phyloP scores from a whole-genome alignment of 2,113 vertebrate species.

The rabbit (Oryctolagus cuniculus) region DNA sequence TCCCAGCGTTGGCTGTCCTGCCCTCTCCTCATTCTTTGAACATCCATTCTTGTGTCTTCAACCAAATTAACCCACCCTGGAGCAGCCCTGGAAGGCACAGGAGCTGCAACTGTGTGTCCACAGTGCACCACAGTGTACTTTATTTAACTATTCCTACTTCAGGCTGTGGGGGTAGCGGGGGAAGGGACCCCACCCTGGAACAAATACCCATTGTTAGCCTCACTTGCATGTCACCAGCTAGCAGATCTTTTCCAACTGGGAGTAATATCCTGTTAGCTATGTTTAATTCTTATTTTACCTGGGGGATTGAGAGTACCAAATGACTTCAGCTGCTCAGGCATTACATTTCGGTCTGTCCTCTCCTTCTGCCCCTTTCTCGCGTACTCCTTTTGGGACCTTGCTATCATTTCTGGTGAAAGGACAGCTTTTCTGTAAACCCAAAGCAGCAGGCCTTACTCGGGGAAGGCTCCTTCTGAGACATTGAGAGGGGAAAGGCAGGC shows the following conservation, averaged over 20 bases:
- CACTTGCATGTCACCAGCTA: slow-evolving; percentile 76
- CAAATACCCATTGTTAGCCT: slow-evolving; percentile 77
- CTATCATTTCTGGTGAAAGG: slow-evolving; percentile 48
- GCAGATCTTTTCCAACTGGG: slow-evolving; percentile 77
- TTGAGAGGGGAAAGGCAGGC: neutral
- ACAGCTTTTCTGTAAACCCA: slow-evolving; percentile 41
- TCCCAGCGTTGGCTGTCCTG: slow-evolving; percentile 69
- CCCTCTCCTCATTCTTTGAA: slow-evolving; percentile 44
- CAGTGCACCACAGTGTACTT: slow-evolving; percentile 80
- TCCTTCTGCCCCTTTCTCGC: slow-evolving; percentile 79
- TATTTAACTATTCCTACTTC: slow-evolving; percentile 82
- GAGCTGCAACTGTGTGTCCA: slow-evolving; percentile 82
- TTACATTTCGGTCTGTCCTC: slow-evolving; percentile 81
- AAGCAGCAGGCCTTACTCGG: slow-evolving; percentile 36
- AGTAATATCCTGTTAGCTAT: slow-evolving; percentile 77
- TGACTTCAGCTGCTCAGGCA: slow-evolving; percentile 76
- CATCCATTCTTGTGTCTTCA: slow-evolving; percentile 81
- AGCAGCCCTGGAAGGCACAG: slow-evolving; percentile 76
- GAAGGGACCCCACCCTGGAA: slow-evolving; percentile 72
- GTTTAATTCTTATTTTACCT: slow-evolving; percentile 81
- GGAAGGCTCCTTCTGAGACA: slow-evolving; percentile 43
- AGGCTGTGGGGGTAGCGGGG: slow-evolving; percentile 28
- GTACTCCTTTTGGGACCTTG: slow-evolving; percentile 58
- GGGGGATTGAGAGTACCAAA: slow-evolving; percentile 75
- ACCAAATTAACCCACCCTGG: slow-evolving; percentile 80